Evolutionary conservation across 2,113 vertebrate genomes (phyloP).

Genomic region (Caracal caracal): DNA sequence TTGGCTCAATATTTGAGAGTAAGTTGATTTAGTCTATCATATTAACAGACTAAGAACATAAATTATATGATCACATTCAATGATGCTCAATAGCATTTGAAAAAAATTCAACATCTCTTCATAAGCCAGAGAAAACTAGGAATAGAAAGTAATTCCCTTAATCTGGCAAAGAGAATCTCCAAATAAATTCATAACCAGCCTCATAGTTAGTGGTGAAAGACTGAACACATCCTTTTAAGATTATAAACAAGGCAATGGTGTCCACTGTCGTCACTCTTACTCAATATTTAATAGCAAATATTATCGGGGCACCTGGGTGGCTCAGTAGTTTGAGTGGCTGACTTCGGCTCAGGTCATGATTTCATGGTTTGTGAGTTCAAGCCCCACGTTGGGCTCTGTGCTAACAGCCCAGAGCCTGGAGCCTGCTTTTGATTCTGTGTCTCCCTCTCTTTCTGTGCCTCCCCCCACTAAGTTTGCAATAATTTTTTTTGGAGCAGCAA

Average conservation of each 20-base stretch:
- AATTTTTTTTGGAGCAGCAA: not conserved
- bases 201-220: not conserved
- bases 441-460: too few relatives aligned
- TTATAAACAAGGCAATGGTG: not conserved
- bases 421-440: too few relatives aligned
- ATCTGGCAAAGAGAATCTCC: not conserved
- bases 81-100: not conserved
- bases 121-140: not conserved
- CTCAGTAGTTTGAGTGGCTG: too few relatives aligned
- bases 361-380: too few relatives aligned
- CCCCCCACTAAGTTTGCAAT: not conserved
- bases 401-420: too few relatives aligned
- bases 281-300: not conserved
- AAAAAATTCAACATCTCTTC: not conserved
- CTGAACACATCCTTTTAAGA: not conserved
- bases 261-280: not conserved
- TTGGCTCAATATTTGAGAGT: not conserved
- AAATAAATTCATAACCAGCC: not conserved
- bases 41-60: not conserved
- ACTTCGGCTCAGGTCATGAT: too few relatives aligned
- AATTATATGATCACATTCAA: not conserved
- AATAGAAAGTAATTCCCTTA: not conserved
- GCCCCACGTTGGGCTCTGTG: too few relatives aligned
- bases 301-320: not conserved
- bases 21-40: not conserved